Conservation (phyloP, 2,113 vertebrate genomes). For the Boleophthalmus pectinirostris region DNA sequence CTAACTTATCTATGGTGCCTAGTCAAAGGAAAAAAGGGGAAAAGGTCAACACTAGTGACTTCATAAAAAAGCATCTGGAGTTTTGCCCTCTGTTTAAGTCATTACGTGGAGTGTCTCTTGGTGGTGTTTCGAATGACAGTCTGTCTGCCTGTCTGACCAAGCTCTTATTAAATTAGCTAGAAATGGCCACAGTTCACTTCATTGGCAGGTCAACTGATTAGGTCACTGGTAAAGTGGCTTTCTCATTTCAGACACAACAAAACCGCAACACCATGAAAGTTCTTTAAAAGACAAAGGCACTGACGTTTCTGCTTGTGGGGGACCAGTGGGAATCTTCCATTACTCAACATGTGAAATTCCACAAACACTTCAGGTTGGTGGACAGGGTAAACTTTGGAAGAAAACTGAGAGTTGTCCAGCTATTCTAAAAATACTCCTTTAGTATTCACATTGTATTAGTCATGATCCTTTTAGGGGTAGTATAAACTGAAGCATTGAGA, state of each 20-base stretch:
- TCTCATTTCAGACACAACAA: conserved; percentile 25
- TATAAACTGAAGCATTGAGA: background rate
- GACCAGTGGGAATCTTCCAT: conserved; percentile 17
- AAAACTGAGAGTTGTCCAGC: conserved; percentile 5
- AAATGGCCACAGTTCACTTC: background rate
- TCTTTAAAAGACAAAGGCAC: background rate
- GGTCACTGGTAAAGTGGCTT: conserved; percentile 19
- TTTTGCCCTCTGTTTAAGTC: conserved; percentile 27
- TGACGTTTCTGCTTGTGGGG: background rate
- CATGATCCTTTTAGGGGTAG: background rate
- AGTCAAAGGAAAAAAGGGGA: conserved; percentile 1
- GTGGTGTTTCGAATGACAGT: conserved; percentile 1
- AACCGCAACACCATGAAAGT: background rate
- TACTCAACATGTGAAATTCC: conserved; percentile 38
- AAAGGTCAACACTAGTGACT: conserved; percentile 15
- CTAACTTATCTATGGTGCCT: background rate
- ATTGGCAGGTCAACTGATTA: conserved; percentile 5
- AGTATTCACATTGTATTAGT: background rate
- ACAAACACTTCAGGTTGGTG: conserved; percentile 5
- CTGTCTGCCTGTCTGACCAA: conserved; percentile 11
- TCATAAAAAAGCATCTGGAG: conserved; percentile 20
- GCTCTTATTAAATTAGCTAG: conserved; percentile 1
- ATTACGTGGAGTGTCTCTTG: conserved; percentile 18
- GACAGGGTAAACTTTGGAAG: background rate
- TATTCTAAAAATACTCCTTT: background rate